A percentile compares a stretch with the other conserved stretches of the same genome.
phyloP scores from a whole-genome alignment of 1,140 invertebrate species.

The Oppia nitens region DNA sequence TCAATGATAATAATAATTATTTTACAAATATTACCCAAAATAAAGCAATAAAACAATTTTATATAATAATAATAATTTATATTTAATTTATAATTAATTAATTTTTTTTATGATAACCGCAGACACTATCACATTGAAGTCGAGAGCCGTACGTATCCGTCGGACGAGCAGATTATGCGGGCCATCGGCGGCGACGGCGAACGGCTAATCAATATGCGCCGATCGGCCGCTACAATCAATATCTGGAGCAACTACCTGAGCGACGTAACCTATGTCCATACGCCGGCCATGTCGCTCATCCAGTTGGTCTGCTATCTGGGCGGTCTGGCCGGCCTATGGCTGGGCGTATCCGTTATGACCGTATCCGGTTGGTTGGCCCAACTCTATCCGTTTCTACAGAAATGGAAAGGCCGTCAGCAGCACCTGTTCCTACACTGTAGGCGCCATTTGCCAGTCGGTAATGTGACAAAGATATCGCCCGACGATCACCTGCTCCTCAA shows the following conservation, averaged over 20 bases:
- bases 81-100: no score
- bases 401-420: slow-evolving; percentile 7
- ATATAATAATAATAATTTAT: no score
- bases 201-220: not conserved
- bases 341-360: slow-evolving; percentile 12
- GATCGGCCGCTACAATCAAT: slow-evolving; percentile 1
- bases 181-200: slow-evolving; percentile 4
- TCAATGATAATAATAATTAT: no score
- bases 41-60: no score
- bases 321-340: slow-evolving; percentile 12
- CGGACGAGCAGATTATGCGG: slow-evolving; percentile 6
- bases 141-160: slow-evolving; percentile 7
- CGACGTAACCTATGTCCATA: slow-evolving; percentile 12
- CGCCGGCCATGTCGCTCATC: slow-evolving; percentile 12
- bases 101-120: not conserved
- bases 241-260: slow-evolving; percentile 10
- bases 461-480: no score
- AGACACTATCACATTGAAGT: slow-evolving; percentile 13
- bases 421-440: not conserved
- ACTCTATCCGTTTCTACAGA: slow-evolving; percentile 13
- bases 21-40: no score
- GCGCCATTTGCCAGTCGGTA: not conserved
- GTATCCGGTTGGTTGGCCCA: slow-evolving; percentile 12
- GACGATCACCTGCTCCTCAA: no score
- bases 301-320: slow-evolving; percentile 12